Percentiles rank a stretch among this genome's conserved stretches.
Evolutionary conservation across 2,797 vertebrate genomes (phyloP).

Genomic region (Myotis vivesi): DNA sequence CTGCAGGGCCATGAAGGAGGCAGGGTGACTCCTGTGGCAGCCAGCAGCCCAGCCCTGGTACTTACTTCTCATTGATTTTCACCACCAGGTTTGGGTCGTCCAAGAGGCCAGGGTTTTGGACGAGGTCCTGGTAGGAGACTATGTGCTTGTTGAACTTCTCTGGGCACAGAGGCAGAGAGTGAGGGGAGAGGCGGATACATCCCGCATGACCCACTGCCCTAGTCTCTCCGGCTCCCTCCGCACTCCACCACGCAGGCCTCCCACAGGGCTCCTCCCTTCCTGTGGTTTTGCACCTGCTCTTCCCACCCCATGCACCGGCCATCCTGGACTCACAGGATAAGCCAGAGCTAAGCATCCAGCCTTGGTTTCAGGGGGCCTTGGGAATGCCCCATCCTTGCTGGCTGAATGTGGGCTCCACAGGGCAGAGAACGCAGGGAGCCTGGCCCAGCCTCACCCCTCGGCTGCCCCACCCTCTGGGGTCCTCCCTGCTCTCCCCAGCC

Average conservation of each 20-base stretch:
- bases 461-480: neutral
- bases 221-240: neutral
- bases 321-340: neutral
- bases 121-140: conserved; percentile 92
- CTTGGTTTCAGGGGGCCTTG: neutral
- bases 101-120: conserved; percentile 91
- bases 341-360: neutral
- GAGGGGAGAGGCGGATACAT: neutral
- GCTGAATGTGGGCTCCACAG: neutral
- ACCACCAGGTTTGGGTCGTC: conserved; percentile 95
- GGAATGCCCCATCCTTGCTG: neutral
- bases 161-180: conserved; percentile 49
- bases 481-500: neutral
- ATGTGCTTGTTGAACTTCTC: conserved; percentile 92
- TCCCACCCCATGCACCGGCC: neutral
- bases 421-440: neutral
- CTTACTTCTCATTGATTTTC: conserved; percentile 93
- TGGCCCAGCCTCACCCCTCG: neutral
- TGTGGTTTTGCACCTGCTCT: neutral
- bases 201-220: accelerated
- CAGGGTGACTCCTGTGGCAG: neutral
- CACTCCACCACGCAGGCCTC: neutral
- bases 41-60: neutral
- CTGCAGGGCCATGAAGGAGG: accelerated
- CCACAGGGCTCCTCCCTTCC: neutral